Evolutionary conservation across 2,888 invertebrate genomes (phyloP).

Genomic region (Hydropsyche betteni): DNA sequence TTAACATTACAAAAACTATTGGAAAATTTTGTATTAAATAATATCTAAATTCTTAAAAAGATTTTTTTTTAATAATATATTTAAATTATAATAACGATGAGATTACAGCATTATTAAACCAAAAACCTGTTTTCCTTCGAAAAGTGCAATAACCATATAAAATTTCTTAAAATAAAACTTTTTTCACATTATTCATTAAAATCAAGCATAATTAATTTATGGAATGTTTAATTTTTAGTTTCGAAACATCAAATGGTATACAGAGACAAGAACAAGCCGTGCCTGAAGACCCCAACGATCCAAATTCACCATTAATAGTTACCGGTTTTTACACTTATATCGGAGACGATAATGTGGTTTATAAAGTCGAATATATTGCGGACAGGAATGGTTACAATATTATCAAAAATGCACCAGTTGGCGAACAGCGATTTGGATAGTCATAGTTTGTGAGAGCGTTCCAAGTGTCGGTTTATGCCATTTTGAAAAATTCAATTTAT

Average conservation of each 20-base stretch:
- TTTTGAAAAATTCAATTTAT: too few species aligned
- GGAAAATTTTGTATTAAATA: too few species aligned
- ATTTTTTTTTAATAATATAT: slow-evolving; percentile 36
- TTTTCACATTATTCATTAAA: too few species aligned
- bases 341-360: slow-evolving; percentile 65
- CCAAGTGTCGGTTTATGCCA: too few species aligned
- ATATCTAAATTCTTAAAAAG: slow-evolving; percentile 29
- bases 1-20: too few species aligned
- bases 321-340: slow-evolving; percentile 62
- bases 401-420: slow-evolving; percentile 45
- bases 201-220: too few species aligned
- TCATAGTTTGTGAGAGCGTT: too few species aligned
- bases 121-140: background rate
- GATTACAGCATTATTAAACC: background rate
- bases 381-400: slow-evolving; percentile 66
- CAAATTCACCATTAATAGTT: slow-evolving; percentile 50
- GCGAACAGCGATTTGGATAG: too few species aligned
- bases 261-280: slow-evolving; percentile 39
- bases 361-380: slow-evolving; percentile 65
- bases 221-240: slow-evolving; percentile 25
- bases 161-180: background rate
- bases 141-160: slow-evolving; percentile 25
- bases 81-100: background rate
- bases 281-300: slow-evolving; percentile 38
- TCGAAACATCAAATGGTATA: slow-evolving; percentile 45